These are phyloP conservation scores for Athrips mouffetella DNA, from an alignment of 2,888 invertebrate species.

Conservation along the genomic window DNA sequence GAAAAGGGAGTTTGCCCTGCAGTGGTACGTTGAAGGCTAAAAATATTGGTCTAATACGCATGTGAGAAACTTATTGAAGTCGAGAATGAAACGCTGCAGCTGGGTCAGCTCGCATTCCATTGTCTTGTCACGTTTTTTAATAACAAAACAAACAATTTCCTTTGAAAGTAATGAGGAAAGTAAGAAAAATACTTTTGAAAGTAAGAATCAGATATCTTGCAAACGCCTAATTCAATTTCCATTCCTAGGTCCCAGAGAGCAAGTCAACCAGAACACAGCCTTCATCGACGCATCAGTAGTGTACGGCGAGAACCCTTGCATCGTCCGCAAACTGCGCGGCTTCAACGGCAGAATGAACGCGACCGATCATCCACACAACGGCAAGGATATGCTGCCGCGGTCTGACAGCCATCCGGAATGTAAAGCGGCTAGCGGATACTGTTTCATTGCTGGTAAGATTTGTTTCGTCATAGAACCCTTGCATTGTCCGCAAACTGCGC, in stretches of 20 bases:
- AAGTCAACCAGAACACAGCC: conserved; percentile 95
- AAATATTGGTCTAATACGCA: no score
- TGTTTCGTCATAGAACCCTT: conserved; percentile 49
- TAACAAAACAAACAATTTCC: no score
- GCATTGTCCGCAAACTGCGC: conserved; percentile 86
- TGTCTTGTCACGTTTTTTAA: no score
- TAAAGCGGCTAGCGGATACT: conserved; percentile 89
- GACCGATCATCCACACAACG: conserved; percentile 84
- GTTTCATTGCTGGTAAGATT: conserved; percentile 87
- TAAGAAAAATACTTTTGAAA: no score
- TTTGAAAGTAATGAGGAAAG: no score
- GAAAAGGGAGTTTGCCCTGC: no score
- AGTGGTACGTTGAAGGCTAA: no score
- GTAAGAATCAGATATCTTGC: no score
- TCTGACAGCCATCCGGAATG: conserved; percentile 91
- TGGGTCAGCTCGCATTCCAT: no score
- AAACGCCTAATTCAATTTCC: not conserved
- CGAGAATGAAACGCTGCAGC: no score
- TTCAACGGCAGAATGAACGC: conserved; percentile 90
- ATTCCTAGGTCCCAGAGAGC: conserved; percentile 87
- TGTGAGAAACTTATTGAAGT: no score
- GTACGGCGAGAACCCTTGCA: conserved; percentile 93
- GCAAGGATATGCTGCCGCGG: conserved; percentile 89
- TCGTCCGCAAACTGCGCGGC: conserved; percentile 85
- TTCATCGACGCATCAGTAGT: conserved; percentile 92